Evolutionary conservation across 1,140 invertebrate species (phyloP), one percentile per base, ranked within the genome.

Genomic region (Globodera rostochiensis): DNA sequence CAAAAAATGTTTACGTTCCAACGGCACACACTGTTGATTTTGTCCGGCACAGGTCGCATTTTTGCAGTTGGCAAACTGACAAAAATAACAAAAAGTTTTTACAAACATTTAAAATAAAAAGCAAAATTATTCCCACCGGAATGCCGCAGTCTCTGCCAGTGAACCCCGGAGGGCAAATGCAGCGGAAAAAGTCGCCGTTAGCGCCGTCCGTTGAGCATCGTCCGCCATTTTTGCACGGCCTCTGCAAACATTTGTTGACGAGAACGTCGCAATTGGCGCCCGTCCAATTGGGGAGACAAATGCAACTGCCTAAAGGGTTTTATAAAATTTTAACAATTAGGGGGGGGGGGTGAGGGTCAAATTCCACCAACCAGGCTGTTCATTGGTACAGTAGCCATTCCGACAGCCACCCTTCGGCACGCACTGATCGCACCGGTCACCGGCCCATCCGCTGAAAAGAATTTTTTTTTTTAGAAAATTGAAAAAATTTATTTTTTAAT

Each of bases 251-350:
- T 64, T 82, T 82, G 53, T 82, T 77, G 57, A 74, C 50, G 36
- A 73, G 67, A 25, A 77, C 19, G 36, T 82, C 79, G 71, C 81
- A 82, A 13, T 81, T 50, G 3, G 60, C 47, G 5, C 81, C 81
- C 25, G 67, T 73, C 79, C 79, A 82, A 53, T 82, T 82, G 8
- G 79, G 50, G 6, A 80, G 73, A 36, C 81, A 82, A 45, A 80
- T 15, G 71, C 81, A 82, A 64, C 46, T 75, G 50, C 81, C 81
- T 21, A 73, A 64, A 64, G 19, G 19, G 7, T 0, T 53, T 53
- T 53, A 9, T n/a, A n/a, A n/a, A 36, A 36, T 25, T 25, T 25
- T 0, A 0, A 36, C 3, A 36, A 36, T 36, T 36, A 36, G 36
- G 36, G 36, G 36, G 36, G 36, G 36, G 36, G 36, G 36, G 25